Conservation (phyloP, 2,797 vertebrate species). For the Microctenopoma steveboyesi region DNA sequence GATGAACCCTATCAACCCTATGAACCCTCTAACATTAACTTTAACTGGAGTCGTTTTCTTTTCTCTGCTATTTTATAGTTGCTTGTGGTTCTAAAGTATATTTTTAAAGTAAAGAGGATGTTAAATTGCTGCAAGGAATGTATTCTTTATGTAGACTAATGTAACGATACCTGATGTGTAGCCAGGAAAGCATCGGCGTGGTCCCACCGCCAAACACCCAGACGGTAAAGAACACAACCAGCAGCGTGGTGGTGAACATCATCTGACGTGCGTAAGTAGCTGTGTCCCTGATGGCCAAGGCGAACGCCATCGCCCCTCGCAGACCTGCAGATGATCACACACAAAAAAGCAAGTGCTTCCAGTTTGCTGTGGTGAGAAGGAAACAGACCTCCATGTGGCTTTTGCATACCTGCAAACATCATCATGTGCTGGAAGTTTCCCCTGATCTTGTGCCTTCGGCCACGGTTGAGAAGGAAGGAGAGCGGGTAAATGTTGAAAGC, state of each 20-base stretch:
- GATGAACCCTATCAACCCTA: not conserved
- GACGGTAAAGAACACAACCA: slow-evolving; percentile 98
- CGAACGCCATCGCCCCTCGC: slow-evolving; percentile 96
- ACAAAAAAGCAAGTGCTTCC: not conserved
- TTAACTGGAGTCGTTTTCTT: not conserved
- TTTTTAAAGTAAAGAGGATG: not conserved
- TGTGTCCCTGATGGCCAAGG: slow-evolving; percentile 94
- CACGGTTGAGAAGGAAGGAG: slow-evolving; percentile 95
- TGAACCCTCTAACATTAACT: not conserved
- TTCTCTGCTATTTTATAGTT: not conserved
- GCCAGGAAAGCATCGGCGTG: slow-evolving; percentile 95
- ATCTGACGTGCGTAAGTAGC: slow-evolving; percentile 95
- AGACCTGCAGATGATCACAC: slow-evolving; percentile 82
- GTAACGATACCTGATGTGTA: slow-evolving; percentile 90
- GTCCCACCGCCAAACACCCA: slow-evolving; percentile 98
- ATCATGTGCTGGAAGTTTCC: slow-evolving; percentile 99
- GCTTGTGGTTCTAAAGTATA: not conserved
- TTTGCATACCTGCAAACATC: slow-evolving; percentile 95
- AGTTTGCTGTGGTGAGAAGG: not conserved
- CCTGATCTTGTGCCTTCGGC: slow-evolving; percentile 94
- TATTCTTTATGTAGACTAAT: not conserved
- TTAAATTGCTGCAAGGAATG: not conserved
- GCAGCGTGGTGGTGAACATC: slow-evolving; percentile 98
- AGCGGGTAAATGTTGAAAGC: slow-evolving; percentile 96
- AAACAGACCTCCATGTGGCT: not conserved